Percentiles rank a stretch among this genome's conserved stretches.
These are phyloP conservation scores for Elephas maximus DNA, from an alignment of 2,113 vertebrate genomes.

Conservation along the genomic window DNA sequence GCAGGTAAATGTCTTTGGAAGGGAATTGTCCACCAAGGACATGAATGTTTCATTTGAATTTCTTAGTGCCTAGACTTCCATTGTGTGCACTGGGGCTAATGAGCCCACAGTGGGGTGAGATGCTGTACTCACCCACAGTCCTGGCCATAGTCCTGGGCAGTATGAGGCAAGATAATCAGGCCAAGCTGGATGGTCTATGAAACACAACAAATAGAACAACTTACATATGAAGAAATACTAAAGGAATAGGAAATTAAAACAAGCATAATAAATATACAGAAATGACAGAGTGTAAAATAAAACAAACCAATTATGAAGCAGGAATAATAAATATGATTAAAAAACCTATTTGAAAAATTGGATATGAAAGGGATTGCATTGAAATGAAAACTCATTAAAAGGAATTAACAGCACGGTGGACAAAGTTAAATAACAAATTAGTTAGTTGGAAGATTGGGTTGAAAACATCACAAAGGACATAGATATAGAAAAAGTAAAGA, in stretches of 20 bases:
- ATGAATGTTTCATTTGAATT: background rate
- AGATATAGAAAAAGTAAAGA: background rate
- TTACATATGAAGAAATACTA: background rate
- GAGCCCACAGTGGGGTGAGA: background rate
- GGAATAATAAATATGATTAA: background rate
- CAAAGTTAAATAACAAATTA: background rate
- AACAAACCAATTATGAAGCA: background rate
- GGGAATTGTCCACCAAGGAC: background rate
- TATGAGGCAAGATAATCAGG: background rate
- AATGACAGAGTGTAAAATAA: background rate
- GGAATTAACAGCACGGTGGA: background rate
- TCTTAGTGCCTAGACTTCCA: background rate
- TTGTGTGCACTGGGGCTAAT: background rate
- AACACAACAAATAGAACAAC: background rate
- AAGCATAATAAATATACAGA: background rate
- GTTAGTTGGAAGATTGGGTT: background rate
- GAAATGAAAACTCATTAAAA: background rate
- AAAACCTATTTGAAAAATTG: background rate
- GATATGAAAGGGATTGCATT: background rate
- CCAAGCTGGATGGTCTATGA: background rate
- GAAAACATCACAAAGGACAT: background rate
- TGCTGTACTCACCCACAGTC: no score
- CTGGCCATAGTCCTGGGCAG: no score
- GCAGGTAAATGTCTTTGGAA: conserved; percentile 23
- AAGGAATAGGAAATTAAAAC: background rate